These are phyloP conservation scores for Rissa tridactyla DNA, from an alignment of 2,113 vertebrate genomes.

Conservation along the genomic window DNA sequence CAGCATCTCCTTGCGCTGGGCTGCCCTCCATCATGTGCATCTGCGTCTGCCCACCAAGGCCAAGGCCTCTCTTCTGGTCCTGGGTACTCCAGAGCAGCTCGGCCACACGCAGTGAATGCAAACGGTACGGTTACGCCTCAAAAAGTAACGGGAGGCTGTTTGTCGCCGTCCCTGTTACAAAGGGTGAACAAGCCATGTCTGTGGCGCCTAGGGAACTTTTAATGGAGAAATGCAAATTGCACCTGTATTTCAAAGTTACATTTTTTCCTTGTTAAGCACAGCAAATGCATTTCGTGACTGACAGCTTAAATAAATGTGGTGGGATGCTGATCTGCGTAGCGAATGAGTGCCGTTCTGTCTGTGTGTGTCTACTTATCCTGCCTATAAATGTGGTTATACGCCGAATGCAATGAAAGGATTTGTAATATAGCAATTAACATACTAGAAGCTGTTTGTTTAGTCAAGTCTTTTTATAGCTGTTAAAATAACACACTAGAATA, in stretches of 20 bases:
- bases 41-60: fast-evolving
- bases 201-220: background rate
- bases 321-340: background rate
- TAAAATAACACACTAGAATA: background rate
- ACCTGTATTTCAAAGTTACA: background rate
- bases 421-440: background rate
- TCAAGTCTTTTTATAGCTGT: slow-evolving; percentile 18
- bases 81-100: background rate
- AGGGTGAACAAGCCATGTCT: background rate
- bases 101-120: background rate
- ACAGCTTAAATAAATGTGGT: background rate
- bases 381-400: background rate
- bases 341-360: background rate
- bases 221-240: background rate
- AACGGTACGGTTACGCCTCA: background rate
- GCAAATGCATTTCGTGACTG: background rate
- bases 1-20: fast-evolving
- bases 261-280: background rate
- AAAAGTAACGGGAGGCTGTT: background rate
- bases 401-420: background rate
- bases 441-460: slow-evolving; percentile 2
- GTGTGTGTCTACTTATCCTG: background rate
- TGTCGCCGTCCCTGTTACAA: background rate
- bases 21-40: background rate
- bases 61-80: background rate